Conservation (phyloP, 1,140 invertebrate genomes). For the Tetraneura akinire region DNA sequence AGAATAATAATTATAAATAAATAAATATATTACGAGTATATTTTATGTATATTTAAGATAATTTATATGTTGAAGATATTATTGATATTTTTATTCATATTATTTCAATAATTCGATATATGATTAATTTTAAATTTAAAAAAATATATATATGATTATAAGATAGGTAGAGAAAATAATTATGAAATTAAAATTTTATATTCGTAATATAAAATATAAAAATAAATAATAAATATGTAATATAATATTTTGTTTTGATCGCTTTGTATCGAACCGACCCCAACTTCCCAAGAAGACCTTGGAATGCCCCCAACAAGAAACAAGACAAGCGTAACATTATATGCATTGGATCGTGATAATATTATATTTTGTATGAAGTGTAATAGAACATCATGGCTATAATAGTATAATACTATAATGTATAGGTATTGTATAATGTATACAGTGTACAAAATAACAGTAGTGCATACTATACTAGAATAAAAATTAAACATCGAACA, state of each 20-base stretch:
- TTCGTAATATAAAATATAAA: not conserved
- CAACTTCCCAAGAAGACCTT: slow-evolving; percentile 40
- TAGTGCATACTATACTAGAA: not conserved
- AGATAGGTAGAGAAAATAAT: no score
- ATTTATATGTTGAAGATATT: no score
- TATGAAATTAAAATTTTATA: no score
- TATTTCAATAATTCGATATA: no score
- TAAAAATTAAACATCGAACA: slow-evolving; percentile 38
- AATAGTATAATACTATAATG: not conserved
- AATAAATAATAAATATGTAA: slow-evolving; percentile 11
- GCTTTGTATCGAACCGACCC: slow-evolving; percentile 7
- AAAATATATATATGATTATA: no score
- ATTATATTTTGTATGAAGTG: not conserved
- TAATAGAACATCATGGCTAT: not conserved
- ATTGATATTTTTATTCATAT: no score
- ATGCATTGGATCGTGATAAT: slow-evolving; percentile 13
- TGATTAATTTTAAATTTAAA: no score
- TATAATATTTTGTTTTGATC: not conserved
- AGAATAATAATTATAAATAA: no score
- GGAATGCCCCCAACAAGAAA: slow-evolving; percentile 16
- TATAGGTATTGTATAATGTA: not conserved
- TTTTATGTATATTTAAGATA: no score
- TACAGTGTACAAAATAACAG: not conserved
- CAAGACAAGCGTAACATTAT: slow-evolving; percentile 37
- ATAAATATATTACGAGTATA: no score